Evolutionary conservation across 2,888 invertebrate species (phyloP), one percentile per base, ranked within the genome.

Genomic region (Phaedon cochleariae): DNA sequence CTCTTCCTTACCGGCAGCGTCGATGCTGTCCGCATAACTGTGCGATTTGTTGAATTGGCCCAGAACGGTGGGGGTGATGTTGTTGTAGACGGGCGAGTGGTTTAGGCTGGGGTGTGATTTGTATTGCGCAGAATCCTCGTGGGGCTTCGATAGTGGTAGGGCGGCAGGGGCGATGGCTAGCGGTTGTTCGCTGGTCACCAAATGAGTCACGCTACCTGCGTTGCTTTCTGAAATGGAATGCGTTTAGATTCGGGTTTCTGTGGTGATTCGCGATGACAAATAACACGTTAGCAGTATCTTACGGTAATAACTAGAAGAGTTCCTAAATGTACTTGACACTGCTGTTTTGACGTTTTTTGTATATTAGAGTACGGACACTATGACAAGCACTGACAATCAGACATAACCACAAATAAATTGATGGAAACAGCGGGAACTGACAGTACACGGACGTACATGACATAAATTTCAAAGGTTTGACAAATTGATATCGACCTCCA

Each of bases 161-260:
- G 66, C 48, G n/a, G 77, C 78, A 9, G 81, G 79, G 5, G 79
- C 80, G 22, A 82, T 78, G 59, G 88, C 88, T 76, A 89, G 78
- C 55, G 89, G 89, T 69, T 88, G 86, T 83, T 90, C 90, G 77
- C 87, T 90, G 72, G 86, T 86, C 70, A 90, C 88, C 76, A 90
- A 84, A 77, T 89, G 89, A 62, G 88, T 88, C 80, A 89, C 85
- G 80, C 89, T 90, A 82, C 88, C 89, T 73, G 89, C 87, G 79
- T 89, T 86, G 75, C 85, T 89, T 83, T 88, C 90, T 90, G 85
- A 58, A 85, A 85, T 71, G 70, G 76, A 76, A 78, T 4, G 1
- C 41, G 6, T 26, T 7, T 26, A 3, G 26, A 26, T 26, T 26
- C 3, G 26, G 7, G 3, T 26, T 26, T 26, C 7, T n/a, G n/a